phyloP scores from a whole-genome alignment of 2,113 vertebrate genomes.

The Gavialis gangeticus region DNA sequence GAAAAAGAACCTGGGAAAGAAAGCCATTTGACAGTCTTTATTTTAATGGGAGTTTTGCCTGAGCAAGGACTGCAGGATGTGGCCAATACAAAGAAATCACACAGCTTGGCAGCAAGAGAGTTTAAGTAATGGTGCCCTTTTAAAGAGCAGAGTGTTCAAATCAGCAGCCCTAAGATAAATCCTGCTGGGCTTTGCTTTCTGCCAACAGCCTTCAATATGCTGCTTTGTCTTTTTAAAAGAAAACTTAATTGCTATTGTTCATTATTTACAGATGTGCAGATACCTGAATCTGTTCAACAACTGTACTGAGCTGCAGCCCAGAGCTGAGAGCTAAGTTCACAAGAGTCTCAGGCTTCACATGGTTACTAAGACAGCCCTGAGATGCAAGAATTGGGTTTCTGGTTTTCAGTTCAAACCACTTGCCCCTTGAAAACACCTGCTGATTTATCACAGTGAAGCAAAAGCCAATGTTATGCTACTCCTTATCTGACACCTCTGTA shows the following conservation, averaged over 20 bases:
- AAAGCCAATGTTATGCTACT: conserved; percentile 72
- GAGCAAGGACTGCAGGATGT: not conserved
- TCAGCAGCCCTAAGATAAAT: conserved; percentile 30
- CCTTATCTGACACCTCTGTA: conserved; percentile 60
- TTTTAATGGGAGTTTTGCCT: not conserved
- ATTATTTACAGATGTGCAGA: conserved; percentile 70
- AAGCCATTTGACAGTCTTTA: conserved; percentile 7
- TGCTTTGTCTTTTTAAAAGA: conserved; percentile 57
- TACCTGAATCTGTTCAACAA: conserved; percentile 57
- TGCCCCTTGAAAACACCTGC: conserved; percentile 72
- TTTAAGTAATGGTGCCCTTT: not conserved
- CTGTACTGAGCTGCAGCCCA: not conserved
- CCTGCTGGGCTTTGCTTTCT: conserved; percentile 51
- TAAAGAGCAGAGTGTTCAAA: conserved; percentile 16
- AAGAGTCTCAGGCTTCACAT: conserved; percentile 36
- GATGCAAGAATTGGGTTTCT: conserved; percentile 62
- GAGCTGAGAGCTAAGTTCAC: conserved; percentile 54
- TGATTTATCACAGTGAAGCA: conserved; percentile 61
- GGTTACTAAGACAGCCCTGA: conserved; percentile 19
- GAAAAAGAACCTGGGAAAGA: not conserved
- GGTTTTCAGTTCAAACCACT: conserved; percentile 36
- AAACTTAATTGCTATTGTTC: conserved; percentile 43
- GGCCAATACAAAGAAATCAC: not conserved
- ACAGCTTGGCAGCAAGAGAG: not conserved
- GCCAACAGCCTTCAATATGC: conserved; percentile 61